Evolutionary conservation across 2,113 vertebrate genomes (phyloP).

Genomic region (Shinisaurus crocodilurus): DNA sequence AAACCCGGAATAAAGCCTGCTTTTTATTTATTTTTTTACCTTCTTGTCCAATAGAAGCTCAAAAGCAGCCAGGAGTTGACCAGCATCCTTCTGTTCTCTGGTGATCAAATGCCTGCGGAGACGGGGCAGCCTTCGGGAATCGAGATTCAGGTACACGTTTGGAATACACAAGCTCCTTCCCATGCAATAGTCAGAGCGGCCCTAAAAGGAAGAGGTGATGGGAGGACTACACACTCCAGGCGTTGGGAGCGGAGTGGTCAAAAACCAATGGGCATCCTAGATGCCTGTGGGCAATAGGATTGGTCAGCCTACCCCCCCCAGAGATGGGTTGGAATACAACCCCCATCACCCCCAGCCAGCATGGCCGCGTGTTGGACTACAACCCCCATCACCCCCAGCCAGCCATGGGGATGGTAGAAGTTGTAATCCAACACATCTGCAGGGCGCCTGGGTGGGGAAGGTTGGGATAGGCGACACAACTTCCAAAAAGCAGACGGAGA

Average conservation of each 20-base stretch:
- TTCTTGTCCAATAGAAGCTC: constrained; percentile 73
- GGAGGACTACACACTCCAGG: too few species aligned
- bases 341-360: too few species aligned
- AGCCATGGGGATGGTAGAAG: too few species aligned
- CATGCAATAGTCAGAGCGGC: constrained; percentile 55
- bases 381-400: too few species aligned
- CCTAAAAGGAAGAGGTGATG: constrained; percentile 49
- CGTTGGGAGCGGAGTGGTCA: too few species aligned
- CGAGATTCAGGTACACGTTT: constrained; percentile 59
- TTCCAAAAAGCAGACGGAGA: background rate
- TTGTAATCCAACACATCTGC: too few species aligned
- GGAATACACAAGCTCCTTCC: constrained; percentile 71
- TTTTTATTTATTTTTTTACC: constrained; percentile 47
- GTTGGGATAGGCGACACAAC: background rate
- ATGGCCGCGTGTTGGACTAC: too few species aligned
- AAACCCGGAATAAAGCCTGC: rapidly evolving
- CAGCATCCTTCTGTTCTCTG: constrained; percentile 15
- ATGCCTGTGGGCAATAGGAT: too few species aligned
- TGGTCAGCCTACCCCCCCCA: too few species aligned
- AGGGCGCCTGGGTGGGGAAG: too few species aligned
- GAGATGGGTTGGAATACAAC: too few species aligned
- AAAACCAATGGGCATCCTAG: too few species aligned
- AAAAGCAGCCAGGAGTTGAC: constrained; percentile 73
- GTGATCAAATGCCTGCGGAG: constrained; percentile 55
- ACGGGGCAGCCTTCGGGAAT: constrained; percentile 32